A percentile compares a stretch with the other conserved stretches of the same genome.
Evolutionary conservation across 1,140 invertebrate genomes (phyloP).

Genomic region (Aphelinus certus): DNA sequence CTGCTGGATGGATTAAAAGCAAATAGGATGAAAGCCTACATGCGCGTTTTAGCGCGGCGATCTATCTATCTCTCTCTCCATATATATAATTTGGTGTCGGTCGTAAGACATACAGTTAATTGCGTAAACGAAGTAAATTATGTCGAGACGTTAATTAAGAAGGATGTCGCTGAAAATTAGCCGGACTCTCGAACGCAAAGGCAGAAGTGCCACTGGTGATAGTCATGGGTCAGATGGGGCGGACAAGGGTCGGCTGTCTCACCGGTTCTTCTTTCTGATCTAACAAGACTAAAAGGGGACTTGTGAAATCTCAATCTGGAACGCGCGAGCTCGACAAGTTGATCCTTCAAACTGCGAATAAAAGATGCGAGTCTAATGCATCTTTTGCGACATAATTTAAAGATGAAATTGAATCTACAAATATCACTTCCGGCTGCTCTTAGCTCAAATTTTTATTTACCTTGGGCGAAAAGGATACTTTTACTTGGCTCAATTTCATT

Average conservation of each 20-base stretch:
- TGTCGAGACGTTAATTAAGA: constrained; percentile 51
- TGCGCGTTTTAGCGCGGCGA: not conserved
- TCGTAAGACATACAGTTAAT: constrained; percentile 41
- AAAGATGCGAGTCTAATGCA: too few species aligned
- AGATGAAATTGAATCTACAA: too few species aligned
- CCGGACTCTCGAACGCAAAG: not conserved
- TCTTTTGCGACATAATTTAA: too few species aligned
- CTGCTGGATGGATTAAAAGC: too few species aligned
- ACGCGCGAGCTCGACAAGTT: too few species aligned
- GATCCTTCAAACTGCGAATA: too few species aligned
- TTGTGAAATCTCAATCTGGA: too few species aligned
- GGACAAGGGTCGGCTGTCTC: constrained; percentile 16
- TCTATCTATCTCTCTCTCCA: constrained; percentile 31
- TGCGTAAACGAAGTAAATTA: constrained; percentile 41
- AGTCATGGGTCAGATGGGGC: constrained; percentile 16
- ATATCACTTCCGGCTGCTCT: too few species aligned
- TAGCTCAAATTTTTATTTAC: too few species aligned
- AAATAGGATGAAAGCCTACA: too few species aligned
- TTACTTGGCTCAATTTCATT: too few species aligned
- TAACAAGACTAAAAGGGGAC: not conserved
- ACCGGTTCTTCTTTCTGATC: not conserved
- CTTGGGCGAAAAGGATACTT: too few species aligned
- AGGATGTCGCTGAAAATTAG: constrained; percentile 48
- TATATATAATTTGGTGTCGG: constrained; percentile 17
- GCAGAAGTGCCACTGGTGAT: not conserved